Conservation (phyloP, 2,888 invertebrate species). For the Chaitophorus viminalis region DNA sequence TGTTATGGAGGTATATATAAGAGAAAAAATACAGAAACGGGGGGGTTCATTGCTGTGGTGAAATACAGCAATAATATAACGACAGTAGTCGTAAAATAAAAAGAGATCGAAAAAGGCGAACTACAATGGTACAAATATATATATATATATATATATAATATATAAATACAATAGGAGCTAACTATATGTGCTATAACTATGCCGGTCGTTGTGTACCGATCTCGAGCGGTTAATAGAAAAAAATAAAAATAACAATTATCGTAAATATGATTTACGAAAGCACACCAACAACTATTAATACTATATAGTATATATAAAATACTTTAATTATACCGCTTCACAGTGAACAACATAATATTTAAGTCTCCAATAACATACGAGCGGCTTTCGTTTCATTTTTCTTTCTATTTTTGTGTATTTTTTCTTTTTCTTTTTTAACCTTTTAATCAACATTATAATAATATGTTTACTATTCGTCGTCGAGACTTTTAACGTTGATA, state of each 20-base stretch:
- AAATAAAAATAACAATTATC: constrained; percentile 11
- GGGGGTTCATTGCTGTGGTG: neutral
- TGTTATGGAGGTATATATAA: neutral
- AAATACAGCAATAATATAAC: neutral
- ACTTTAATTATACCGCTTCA: neutral
- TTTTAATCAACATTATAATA: neutral
- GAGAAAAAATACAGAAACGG: neutral
- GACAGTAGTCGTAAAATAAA: neutral
- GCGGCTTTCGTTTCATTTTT: neutral
- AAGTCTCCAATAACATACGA: neutral
- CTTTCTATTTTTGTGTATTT: too few species aligned
- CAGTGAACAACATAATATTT: neutral
- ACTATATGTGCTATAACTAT: neutral
- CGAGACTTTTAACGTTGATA: neutral
- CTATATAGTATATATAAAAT: too few species aligned
- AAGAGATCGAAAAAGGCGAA: neutral
- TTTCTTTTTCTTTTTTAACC: neutral
- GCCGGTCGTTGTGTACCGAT: neutral
- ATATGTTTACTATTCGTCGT: neutral
- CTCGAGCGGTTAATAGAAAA: neutral
- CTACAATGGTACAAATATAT: too few species aligned
- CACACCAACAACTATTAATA: neutral
- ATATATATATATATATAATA: too few species aligned
- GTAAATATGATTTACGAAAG: constrained; percentile 3
- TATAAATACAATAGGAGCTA: neutral